Conservation (phyloP, 2,888 invertebrate species). For the Pteria penguin region DNA sequence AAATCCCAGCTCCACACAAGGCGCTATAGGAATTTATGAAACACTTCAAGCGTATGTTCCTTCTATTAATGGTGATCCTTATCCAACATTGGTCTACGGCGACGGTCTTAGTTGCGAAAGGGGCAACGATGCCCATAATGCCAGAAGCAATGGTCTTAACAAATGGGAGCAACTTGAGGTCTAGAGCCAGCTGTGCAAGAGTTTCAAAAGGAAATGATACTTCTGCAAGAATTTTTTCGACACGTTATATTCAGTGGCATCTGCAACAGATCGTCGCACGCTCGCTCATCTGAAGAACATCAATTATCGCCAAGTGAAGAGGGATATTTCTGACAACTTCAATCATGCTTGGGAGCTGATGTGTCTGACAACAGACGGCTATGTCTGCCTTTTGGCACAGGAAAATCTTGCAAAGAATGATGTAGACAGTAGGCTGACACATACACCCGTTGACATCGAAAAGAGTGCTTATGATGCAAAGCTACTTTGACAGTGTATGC, state of each 20-base stretch:
- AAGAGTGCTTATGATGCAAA: too few relatives aligned
- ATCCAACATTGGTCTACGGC: constrained; percentile 34
- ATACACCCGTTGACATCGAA: not conserved
- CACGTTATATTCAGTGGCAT: constrained; percentile 34
- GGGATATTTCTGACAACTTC: constrained; percentile 45
- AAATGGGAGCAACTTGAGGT: constrained; percentile 40
- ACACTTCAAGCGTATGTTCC: constrained; percentile 15
- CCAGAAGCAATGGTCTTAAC: constrained; percentile 35
- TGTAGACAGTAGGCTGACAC: constrained; percentile 6
- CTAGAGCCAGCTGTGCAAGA: constrained; percentile 48
- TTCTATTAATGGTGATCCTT: constrained; percentile 11
- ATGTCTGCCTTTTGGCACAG: constrained; percentile 30
- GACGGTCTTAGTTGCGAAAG: constrained; percentile 34
- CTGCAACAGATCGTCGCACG: constrained; percentile 35
- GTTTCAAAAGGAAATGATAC: constrained; percentile 52
- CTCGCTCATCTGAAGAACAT: not conserved
- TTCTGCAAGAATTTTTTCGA: constrained; percentile 47
- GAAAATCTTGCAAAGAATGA: constrained; percentile 16
- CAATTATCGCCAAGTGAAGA: constrained; percentile 42
- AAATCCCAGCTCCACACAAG: constrained; percentile 27
- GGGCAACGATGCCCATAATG: constrained; percentile 43
- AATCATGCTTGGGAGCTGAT: constrained; percentile 51
- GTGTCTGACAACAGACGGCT: constrained; percentile 33
- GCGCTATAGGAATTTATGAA: constrained; percentile 28
- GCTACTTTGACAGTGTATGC: not conserved